Evolutionary conservation across 1,140 invertebrate species (phyloP).

Genomic region (Brachionus asplanchnoidis): DNA sequence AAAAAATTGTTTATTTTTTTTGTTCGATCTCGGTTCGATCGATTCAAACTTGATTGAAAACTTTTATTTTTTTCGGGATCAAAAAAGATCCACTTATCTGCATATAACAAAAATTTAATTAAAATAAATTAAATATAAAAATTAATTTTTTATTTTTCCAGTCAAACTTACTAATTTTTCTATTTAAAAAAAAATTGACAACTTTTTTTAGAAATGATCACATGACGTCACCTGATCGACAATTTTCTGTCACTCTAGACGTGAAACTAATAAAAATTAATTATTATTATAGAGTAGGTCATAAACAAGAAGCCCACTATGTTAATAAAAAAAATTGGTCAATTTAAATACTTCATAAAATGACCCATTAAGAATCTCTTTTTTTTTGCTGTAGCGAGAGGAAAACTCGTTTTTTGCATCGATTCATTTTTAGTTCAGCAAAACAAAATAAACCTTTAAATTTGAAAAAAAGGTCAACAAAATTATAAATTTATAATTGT

Average conservation of each 20-base stretch:
- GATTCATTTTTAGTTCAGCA: not conserved
- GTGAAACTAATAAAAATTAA: not conserved
- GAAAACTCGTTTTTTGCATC: slow-evolving; percentile 2
- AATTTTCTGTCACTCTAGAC: not conserved
- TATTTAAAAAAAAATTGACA: not conserved
- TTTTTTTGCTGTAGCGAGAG: not conserved
- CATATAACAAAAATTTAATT: not conserved
- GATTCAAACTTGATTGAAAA: not conserved
- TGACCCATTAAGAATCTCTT: not conserved
- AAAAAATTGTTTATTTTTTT: not conserved
- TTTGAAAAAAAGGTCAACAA: slow-evolving; percentile 18
- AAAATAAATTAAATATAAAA: not conserved
- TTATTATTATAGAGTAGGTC: not conserved
- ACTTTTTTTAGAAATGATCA: not conserved
- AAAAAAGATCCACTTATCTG: not conserved
- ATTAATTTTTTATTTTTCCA: not conserved
- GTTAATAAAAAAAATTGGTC: not conserved
- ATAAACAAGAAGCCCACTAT: not conserved
- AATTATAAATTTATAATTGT: slow-evolving; percentile 23
- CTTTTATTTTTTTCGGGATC: not conserved
- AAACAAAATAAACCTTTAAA: not conserved
- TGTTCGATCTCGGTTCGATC: not conserved
- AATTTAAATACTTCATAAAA: not conserved
- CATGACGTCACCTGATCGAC: not conserved
- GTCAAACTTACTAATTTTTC: not conserved